phyloP scores from a whole-genome alignment of 2,797 vertebrate species.

The Catostomus latipinnis region DNA sequence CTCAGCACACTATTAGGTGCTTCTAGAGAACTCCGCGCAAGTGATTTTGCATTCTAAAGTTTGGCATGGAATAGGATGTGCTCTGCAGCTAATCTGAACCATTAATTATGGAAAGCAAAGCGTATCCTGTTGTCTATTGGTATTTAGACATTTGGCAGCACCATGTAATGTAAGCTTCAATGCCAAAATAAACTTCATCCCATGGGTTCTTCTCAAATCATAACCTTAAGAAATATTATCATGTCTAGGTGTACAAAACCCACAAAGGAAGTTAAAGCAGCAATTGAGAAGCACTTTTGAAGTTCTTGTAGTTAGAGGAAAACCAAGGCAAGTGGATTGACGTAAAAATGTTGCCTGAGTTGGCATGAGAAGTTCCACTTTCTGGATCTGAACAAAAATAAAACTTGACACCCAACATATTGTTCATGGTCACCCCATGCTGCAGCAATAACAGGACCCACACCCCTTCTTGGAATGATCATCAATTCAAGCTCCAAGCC shows the following conservation, averaged over 20 bases:
- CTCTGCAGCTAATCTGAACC: too few species aligned
- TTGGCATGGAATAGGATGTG: too few species aligned
- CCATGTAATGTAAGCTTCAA: too few species aligned
- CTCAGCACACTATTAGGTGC: too few species aligned
- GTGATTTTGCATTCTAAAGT: too few species aligned
- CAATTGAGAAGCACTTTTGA: constrained; percentile 11
- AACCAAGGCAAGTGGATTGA: neutral
- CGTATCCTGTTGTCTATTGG: too few species aligned
- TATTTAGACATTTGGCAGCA: too few species aligned
- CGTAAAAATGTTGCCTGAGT: constrained; percentile 4
- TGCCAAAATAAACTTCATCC: too few species aligned
- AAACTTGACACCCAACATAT: constrained; percentile 58
- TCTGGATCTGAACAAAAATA: constrained; percentile 14
- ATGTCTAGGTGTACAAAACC: neutral
- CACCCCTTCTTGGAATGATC: constrained; percentile 65
- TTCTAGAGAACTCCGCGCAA: too few species aligned
- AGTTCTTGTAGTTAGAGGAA: neutral
- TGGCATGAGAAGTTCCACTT: constrained; percentile 29
- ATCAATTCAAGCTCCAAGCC: constrained; percentile 46
- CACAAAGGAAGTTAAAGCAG: neutral
- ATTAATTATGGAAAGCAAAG: too few species aligned
- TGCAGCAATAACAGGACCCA: constrained; percentile 66
- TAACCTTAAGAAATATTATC: neutral
- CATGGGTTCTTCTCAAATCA: neutral
- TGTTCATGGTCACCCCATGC: constrained; percentile 62